Percentiles rank a stretch among this genome's conserved stretches.
phyloP scores from a whole-genome alignment of 2,113 vertebrate species.

The Pseudopipra pipra region DNA sequence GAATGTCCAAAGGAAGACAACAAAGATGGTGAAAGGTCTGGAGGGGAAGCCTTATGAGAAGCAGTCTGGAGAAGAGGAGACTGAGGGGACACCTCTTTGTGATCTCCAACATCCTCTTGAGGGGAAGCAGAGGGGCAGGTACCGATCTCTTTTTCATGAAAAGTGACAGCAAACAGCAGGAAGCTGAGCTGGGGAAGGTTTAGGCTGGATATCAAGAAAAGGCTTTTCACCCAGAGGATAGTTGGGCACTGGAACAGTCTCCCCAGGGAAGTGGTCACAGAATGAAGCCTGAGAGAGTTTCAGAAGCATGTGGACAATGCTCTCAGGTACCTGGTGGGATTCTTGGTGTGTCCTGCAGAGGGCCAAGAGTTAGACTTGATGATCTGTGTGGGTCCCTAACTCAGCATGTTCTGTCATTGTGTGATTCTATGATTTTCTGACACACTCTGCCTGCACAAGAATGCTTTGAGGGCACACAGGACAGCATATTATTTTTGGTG shows the following conservation, averaged over 20 bases:
- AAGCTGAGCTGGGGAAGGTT: not conserved
- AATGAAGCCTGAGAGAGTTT: not conserved
- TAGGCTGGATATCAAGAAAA: not conserved
- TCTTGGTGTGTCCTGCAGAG: not conserved
- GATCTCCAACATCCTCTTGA: not conserved
- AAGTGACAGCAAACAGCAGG: not conserved
- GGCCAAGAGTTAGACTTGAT: not conserved
- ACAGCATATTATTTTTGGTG: not conserved
- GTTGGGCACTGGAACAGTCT: not conserved
- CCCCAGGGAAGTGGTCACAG: not conserved
- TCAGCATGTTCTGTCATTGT: not conserved
- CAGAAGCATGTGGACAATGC: not conserved
- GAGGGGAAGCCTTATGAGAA: not conserved
- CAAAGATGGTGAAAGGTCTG: not conserved
- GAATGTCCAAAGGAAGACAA: not conserved
- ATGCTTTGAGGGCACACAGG: not conserved
- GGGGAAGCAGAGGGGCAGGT: not conserved
- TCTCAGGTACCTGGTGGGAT: not conserved
- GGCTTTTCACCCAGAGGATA: not conserved
- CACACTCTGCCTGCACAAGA: not conserved
- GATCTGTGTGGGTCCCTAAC: too few relatives aligned
- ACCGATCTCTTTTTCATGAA: rapidly evolving
- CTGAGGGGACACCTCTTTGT: not conserved
- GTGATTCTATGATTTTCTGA: not conserved
- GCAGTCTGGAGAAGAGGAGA: not conserved